Percentiles rank a stretch among this genome's conserved stretches.
Conservation (phyloP, 1,140 invertebrate species). For the Argopecten irradians region DNA sequence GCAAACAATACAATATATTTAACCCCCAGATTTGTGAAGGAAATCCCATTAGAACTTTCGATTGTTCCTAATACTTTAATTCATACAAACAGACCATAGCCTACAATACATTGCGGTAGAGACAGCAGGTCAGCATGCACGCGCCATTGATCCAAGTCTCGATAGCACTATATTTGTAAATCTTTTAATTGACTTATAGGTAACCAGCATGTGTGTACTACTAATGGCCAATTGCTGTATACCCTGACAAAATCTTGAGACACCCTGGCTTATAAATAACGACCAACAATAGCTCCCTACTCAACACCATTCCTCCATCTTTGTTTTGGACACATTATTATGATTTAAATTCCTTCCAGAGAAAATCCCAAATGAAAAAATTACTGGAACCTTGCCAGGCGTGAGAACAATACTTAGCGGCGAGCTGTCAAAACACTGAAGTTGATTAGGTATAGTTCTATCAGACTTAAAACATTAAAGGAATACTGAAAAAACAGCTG, state of each 20-base stretch:
- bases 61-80: neutral
- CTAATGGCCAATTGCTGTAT: neutral
- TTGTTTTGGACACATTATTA: neutral
- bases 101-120: neutral
- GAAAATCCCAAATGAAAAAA: neutral
- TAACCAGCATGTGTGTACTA: neutral
- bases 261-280: neutral
- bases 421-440: neutral
- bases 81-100: neutral
- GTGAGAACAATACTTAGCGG: neutral
- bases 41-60: neutral
- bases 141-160: neutral
- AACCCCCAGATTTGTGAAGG: neutral
- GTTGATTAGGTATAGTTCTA: slow-evolving; percentile 5
- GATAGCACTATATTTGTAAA: neutral
- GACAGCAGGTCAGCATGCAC: neutral
- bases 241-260: neutral
- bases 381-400: neutral
- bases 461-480: neutral
- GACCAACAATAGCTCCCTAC: neutral
- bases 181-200: neutral
- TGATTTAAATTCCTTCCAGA: neutral
- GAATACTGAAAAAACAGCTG: neutral
- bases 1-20: neutral
- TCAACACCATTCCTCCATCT: neutral